Evolutionary conservation across 2,113 vertebrate species (phyloP), one percentile per base, ranked within the genome.

Genomic region (Megaceryle torquata): DNA sequence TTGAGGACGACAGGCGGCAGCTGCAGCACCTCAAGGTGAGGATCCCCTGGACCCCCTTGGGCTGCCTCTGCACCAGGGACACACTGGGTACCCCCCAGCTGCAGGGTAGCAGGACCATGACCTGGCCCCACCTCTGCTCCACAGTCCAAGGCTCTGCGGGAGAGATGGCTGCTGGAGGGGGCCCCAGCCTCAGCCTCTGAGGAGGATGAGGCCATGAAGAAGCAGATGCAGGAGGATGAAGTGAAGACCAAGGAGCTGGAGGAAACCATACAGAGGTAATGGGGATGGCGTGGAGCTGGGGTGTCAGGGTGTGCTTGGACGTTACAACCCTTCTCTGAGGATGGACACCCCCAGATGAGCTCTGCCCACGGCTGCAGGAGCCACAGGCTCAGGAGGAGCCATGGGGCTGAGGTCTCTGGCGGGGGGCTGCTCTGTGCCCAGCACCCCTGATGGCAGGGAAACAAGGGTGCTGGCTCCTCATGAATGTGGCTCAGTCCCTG

Each of bases 81-180:
- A 51, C 24, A 4, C 50, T 1, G 4, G 43, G 37, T 26, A 37
- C n/a, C 51, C 53, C 24, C 77, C 2, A 1, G 31, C 59, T 59
- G 26, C 1, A 17, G 29, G 37, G 12, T 1, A 7, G 14, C 88
- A n/a, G 44, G 18, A 54, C 31, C 1, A 3, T 93, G 63, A 91
- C 53, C 41, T n/a, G n/a, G n/a, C n/a, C n/a, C n/a, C 48, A 50
- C 14, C 13, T 89, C 56, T 89, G 79, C 82, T 82, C 63, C 65
- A 16, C 93, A 99, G 99, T 99, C 99, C 46, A 99, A 99, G 97
- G 98, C 99, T 4, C 96, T 99, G 86, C 96, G 99, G 86, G 99
- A 99, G 87, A 98, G 98, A 87, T 99, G 99, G 99, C 98, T 99
- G 95, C 97, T 99, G 96, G 99, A 99, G 18, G 99, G 99, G n/a